Conservation (phyloP, 2,888 invertebrate genomes). For the Brachylomia viminalis region DNA sequence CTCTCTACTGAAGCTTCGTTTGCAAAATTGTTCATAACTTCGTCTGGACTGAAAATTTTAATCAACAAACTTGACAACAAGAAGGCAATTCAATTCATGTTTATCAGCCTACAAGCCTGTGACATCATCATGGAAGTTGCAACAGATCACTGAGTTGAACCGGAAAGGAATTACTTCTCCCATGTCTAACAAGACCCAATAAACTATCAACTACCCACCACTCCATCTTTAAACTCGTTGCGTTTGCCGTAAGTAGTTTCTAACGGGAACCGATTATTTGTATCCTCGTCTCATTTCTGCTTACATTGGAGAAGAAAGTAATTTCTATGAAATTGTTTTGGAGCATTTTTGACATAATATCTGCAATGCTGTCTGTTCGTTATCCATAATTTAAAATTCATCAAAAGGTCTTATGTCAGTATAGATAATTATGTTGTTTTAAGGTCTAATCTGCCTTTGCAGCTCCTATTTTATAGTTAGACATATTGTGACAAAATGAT, state of each 20-base stretch:
- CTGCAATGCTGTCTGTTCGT: conserved; percentile 21
- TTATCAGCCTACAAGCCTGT: conserved; percentile 38
- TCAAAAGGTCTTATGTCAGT: not conserved
- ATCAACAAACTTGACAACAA: no score
- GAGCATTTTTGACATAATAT: not conserved
- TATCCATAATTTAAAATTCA: not conserved
- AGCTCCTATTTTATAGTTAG: not conserved
- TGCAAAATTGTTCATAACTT: not conserved
- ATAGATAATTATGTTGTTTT: not conserved
- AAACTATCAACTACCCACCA: conserved; percentile 56
- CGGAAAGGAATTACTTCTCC: conserved; percentile 55
- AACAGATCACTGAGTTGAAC: conserved; percentile 39
- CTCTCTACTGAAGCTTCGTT: not conserved
- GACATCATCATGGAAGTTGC: conserved; percentile 50
- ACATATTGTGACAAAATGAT: not conserved
- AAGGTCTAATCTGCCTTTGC: not conserved
- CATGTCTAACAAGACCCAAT: conserved; percentile 46
- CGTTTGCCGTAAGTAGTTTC: conserved; percentile 47
- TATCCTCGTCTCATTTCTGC: conserved; percentile 42
- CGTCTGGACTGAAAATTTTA: no score
- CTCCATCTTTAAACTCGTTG: conserved; percentile 48
- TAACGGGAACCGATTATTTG: conserved; percentile 56
- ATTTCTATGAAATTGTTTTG: not conserved
- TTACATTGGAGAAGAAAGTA: conserved; percentile 41
- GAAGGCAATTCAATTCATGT: conserved; percentile 31